Evolutionary conservation across 2,888 invertebrate species (phyloP), one percentile per base, ranked within the genome.

Genomic region (Cerastis rubricosa): DNA sequence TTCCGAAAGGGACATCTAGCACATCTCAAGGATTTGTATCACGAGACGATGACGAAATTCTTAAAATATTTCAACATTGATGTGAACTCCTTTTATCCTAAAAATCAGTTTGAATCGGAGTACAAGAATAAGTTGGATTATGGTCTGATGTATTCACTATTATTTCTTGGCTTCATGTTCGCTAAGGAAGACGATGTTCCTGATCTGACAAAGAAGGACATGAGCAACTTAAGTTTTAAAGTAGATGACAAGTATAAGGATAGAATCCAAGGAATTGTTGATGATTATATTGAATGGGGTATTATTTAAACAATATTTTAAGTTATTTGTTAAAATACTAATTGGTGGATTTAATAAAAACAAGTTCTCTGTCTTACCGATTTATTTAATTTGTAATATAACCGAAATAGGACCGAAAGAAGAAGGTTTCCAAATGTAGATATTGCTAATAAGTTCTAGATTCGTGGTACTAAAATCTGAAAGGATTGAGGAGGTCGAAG

Each of bases 21-120:
- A 3, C 35, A 90, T 35, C 80, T 95, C 0, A 93, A 93, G 65
- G 81, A 90, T 5, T 11, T 91, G 2, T 95, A 95, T 64, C 88
- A 91, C 59, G 80, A 91, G 0, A 85, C 89, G 1, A 81, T 95
- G 61, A 82, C 78, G 0, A 81, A 76, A 0, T 93, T 91, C 67
- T 79, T 94, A 0, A 78, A 84, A 43, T 87, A 92, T 73, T 94
- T 94, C 47, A 78, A 89, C 1, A 84, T 94, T 9, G 87, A 91
- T 12, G 86, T 92, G 0, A 85, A 90, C 12, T 40, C 81, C 4
- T 88, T 92, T 2, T 94, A 90, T 80, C 83, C 93, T 0, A 90
- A 78, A 43, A 70, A 86, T 6, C 86, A 86, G 22, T 94, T 92
- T 77, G 92, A 94, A 14, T 83, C 67, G 19, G 84, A 90, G 4